Base-by-base conservation (phyloP, 1,140 invertebrate species). In the Drosophila orena region DNA sequence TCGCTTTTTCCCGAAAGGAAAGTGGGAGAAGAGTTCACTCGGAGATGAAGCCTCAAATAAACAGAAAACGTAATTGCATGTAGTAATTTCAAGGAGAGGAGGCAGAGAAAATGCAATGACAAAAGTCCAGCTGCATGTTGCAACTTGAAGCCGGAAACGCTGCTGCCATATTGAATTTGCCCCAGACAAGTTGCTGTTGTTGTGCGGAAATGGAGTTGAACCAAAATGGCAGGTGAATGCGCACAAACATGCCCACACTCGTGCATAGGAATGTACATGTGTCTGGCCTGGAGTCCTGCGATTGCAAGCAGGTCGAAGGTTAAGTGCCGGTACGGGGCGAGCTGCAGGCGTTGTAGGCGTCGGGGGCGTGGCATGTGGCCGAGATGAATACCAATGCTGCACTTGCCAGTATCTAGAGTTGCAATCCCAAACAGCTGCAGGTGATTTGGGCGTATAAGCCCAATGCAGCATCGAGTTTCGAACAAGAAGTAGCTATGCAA, bases 1-100 rank as follows among this genome's bases (percentile, higher is more conserved):
- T 30, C 24, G 7, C 17, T 20, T 40, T 27, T 14, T 37, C 27
- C 22, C 2, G 70, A 66, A 61, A 54, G 69, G 34, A 40, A 55
- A 72, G 71, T 64, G 24, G 5, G 3, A 24, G 14, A 27, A 27
- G 27, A 27, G 77, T 64, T 68, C 57, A 49, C 57, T 65, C 52
- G 52, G 50, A 75, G 64, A 68, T 56, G 66, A 71, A 62, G 65
- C 81, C 71, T 49, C 83, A 86, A 86, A 86, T 88, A 88, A 81
- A 78, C 81, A 81, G 78, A 88, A 78, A 85, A 75, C 81, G 81
- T 78, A 81, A 85, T 86, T 75, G 81, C 73, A 77, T 55, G 43
- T 61, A 42, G 40, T 15, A 49, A 46, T 40, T 46, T 43, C 50
- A 47, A 12, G 44, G 42, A 10, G 10, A 44, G 15, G 42, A 10